phyloP scores from a whole-genome alignment of 2,888 invertebrate genomes.

The Nymphalis urticae region DNA sequence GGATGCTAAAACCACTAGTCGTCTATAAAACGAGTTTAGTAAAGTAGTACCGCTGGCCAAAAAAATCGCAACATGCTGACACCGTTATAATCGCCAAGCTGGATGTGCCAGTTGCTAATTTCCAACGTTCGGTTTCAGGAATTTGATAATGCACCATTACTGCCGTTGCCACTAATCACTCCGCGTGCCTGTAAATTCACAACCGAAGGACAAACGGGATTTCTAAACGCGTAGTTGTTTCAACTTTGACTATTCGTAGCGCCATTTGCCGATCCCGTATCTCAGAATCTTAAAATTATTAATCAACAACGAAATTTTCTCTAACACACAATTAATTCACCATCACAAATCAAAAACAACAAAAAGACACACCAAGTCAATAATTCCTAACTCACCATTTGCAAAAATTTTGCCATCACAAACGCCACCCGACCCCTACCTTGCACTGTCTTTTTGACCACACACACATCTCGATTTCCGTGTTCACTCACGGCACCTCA shows the following conservation, averaged over 20 bases:
- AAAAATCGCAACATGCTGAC: constrained; percentile 83
- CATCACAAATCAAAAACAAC: constrained; percentile 66
- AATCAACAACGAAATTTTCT: constrained; percentile 71
- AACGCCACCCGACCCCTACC: constrained; percentile 89
- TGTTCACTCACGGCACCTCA: constrained; percentile 78
- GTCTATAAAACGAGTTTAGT: constrained; percentile 82
- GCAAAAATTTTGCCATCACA: constrained; percentile 90
- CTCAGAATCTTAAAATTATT: constrained; percentile 72
- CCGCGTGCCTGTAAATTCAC: constrained; percentile 70
- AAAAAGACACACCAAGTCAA: constrained; percentile 62
- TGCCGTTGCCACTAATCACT: constrained; percentile 71
- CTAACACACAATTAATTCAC: constrained; percentile 69
- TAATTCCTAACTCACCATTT: constrained; percentile 87
- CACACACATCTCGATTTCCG: constrained; percentile 83
- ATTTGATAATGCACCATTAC: constrained; percentile 74
- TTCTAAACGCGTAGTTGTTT: constrained; percentile 81
- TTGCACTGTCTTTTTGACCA: constrained; percentile 86
- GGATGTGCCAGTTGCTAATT: constrained; percentile 80
- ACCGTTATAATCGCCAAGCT: constrained; percentile 82
- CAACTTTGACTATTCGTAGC: constrained; percentile 81
- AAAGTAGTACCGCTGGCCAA: constrained; percentile 82
- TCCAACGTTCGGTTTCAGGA: constrained; percentile 69
- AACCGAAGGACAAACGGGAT: constrained; percentile 69
- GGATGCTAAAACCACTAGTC: constrained; percentile 81
- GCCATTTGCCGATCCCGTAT: constrained; percentile 80